Conservation (phyloP, 1,140 invertebrate genomes). For the Drosophila littoralis region DNA sequence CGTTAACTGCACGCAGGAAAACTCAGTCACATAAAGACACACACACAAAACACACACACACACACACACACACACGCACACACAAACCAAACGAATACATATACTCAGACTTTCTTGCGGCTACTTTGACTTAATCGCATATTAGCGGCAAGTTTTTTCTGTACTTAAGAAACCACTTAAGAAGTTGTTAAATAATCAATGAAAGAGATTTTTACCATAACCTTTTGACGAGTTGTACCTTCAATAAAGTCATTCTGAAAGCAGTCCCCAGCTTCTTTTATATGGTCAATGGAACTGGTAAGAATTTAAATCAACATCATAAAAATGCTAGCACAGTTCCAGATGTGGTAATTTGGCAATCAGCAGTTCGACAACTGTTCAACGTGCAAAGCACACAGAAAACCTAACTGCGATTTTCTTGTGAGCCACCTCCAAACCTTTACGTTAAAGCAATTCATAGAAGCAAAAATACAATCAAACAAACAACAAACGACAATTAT, state of each 20-base stretch:
- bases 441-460: too few relatives aligned
- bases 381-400: background rate
- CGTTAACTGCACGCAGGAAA: constrained; percentile 34
- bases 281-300: background rate
- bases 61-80: background rate
- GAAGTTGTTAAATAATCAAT: constrained; percentile 84
- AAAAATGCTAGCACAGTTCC: background rate
- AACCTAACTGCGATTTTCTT: too few relatives aligned
- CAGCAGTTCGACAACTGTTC: background rate
- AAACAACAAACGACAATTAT: background rate
- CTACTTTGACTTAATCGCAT: constrained; percentile 81
- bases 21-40: constrained; percentile 32
- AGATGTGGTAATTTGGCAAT: background rate
- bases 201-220: constrained; percentile 70
- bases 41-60: constrained; percentile 19
- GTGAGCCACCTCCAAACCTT: too few relatives aligned
- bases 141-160: constrained; percentile 76
- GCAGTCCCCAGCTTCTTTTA: background rate
- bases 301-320: constrained; percentile 1
- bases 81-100: background rate
- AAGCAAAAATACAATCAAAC: too few relatives aligned
- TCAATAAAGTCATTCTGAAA: constrained; percentile 30
- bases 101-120: constrained; percentile 24
- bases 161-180: constrained; percentile 84
- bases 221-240: constrained; percentile 11